These are phyloP conservation scores for Macrophya alboannulata DNA, from an alignment of 2,888 invertebrate genomes.

Conservation along the genomic window DNA sequence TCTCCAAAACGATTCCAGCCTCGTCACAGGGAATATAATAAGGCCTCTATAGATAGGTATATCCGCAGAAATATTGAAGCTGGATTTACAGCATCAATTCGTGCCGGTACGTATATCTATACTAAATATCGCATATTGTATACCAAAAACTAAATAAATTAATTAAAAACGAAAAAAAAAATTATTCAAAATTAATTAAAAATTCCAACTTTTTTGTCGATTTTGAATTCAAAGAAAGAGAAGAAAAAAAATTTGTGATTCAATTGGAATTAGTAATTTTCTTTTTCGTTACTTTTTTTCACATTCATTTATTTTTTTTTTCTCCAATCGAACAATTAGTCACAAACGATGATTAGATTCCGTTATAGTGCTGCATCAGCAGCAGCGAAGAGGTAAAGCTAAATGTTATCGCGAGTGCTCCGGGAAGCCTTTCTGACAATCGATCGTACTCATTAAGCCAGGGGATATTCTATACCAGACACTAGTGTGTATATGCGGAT, in stretches of 20 bases:
- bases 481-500: constrained; percentile 4
- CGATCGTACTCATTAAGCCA: constrained; percentile 18
- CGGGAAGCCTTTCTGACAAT: background rate
- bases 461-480: background rate
- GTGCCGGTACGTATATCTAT: too few species aligned
- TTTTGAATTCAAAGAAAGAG: too few species aligned
- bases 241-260: too few species aligned
- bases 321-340: background rate
- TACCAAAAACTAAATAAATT: too few species aligned
- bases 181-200: background rate
- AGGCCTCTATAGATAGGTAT: background rate
- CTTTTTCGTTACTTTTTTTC: too few species aligned
- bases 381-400: background rate
- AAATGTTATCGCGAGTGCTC: background rate
- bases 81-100: too few species aligned
- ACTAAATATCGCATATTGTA: too few species aligned
- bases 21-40: background rate
- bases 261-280: too few species aligned
- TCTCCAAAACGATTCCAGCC: background rate
- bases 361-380: background rate
- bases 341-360: background rate
- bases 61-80: background rate
- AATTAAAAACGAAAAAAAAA: background rate
- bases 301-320: too few species aligned
- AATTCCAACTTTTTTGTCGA: background rate